These are phyloP conservation scores for Cygnus olor DNA, from an alignment of 2,797 vertebrate species.

Conservation along the genomic window DNA sequence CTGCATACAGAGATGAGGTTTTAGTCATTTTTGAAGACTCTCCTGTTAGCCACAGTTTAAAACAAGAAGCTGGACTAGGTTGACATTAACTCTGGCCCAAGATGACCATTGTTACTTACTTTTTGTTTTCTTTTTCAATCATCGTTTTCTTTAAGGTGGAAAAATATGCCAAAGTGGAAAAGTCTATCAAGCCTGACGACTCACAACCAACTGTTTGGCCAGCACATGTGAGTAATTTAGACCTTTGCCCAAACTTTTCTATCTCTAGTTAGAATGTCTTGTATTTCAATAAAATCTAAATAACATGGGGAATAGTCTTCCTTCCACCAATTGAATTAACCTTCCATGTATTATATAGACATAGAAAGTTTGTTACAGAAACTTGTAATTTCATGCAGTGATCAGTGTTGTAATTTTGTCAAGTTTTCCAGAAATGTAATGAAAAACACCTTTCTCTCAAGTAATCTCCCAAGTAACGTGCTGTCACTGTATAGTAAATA, in stretches of 20 bases:
- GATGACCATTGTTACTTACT: not conserved
- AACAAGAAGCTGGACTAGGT: not conserved
- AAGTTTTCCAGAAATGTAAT: not conserved
- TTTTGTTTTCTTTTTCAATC: not conserved
- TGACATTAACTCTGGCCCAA: not conserved
- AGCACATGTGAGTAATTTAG: conserved; percentile 86
- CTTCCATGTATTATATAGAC: not conserved
- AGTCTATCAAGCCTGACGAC: conserved; percentile 91
- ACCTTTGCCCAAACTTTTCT: conserved; percentile 22
- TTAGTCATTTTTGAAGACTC: not conserved
- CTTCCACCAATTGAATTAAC: not conserved
- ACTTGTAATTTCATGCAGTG: not conserved
- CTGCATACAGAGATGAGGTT: not conserved
- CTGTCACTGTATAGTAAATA: not conserved
- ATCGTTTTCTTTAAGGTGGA: conserved; percentile 87
- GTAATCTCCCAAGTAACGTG: not conserved
- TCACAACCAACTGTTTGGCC: conserved; percentile 95
- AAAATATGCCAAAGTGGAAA: conserved; percentile 96
- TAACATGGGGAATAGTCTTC: not conserved
- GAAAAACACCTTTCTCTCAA: not conserved
- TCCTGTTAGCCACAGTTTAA: not conserved
- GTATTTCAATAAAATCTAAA: conserved; percentile 10
- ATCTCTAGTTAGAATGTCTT: conserved; percentile 2
- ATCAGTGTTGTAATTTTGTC: not conserved
- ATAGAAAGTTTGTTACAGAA: not conserved